Percentiles rank a stretch among this genome's conserved stretches.
Conservation (phyloP, 2,113 vertebrate genomes). For the Phasianus colchicus region DNA sequence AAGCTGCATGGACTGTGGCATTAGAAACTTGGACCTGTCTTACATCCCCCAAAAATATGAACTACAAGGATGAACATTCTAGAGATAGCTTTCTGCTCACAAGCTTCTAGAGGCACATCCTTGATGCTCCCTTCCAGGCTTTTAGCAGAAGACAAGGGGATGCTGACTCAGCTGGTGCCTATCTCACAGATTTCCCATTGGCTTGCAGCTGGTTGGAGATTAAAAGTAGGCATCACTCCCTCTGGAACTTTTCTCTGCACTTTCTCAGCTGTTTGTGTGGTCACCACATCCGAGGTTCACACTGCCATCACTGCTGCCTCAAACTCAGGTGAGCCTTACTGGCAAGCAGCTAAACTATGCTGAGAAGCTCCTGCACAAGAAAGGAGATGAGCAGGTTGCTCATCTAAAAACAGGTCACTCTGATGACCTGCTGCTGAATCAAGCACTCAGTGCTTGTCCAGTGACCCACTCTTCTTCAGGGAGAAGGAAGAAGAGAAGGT, state of each 20-base stretch:
- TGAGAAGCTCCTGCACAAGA: not conserved
- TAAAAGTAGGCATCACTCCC: not conserved
- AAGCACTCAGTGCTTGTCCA: not conserved
- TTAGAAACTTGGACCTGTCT: not conserved
- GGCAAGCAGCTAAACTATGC: not conserved
- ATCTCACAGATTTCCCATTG: not conserved
- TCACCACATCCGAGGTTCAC: not conserved
- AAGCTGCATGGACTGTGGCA: not conserved
- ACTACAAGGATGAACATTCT: not conserved
- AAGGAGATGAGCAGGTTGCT: not conserved
- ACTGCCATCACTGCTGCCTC: not conserved
- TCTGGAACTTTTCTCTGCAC: not conserved
- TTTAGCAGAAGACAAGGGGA: not conserved
- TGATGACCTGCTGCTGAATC: not conserved
- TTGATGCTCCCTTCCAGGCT: not conserved
- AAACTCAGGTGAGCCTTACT: not conserved
- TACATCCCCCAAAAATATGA: not conserved
- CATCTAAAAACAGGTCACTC: not conserved
- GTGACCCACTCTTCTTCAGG: fast-evolving
- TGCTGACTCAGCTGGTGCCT: not conserved
- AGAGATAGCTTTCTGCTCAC: not conserved
- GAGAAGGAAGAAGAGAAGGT: not conserved
- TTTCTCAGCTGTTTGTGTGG: fast-evolving
- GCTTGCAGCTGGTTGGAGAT: not conserved
- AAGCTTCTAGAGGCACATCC: not conserved